A percentile compares a stretch with the other conserved stretches of the same genome.
phyloP scores from a whole-genome alignment of 2,888 invertebrate species.

The Ceratothoa steindachneri region DNA sequence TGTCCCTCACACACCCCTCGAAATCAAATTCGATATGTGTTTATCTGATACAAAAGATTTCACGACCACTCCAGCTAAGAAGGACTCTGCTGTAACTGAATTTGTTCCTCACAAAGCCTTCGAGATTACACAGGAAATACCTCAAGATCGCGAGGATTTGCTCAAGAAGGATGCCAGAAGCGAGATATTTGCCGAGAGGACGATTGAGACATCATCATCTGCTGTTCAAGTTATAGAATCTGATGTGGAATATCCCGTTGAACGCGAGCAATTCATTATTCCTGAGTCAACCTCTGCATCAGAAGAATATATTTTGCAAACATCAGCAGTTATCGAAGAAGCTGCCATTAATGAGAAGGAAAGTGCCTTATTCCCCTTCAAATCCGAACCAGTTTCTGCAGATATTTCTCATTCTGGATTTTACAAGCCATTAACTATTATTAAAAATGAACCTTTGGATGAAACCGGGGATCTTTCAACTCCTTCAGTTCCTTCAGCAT shows the following conservation, averaged over 20 bases:
- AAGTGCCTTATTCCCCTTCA: background rate
- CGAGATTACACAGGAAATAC: slow-evolving; percentile 22
- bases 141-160: slow-evolving; percentile 16
- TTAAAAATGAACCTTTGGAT: background rate
- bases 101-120: slow-evolving; percentile 29
- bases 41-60: background rate
- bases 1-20: slow-evolving; percentile 49
- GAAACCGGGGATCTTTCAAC: background rate
- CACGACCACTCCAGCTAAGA: background rate
- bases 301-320: background rate
- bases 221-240: background rate
- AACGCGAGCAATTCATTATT: background rate
- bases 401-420: background rate
- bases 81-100: slow-evolving; percentile 25
- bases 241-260: background rate
- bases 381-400: background rate
- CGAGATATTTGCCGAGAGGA: background rate
- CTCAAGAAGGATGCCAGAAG: background rate
- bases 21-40: background rate
- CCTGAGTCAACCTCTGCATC: background rate
- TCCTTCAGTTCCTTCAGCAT: background rate
- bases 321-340: background rate
- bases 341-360: background rate
- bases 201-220: background rate
- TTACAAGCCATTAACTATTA: background rate